Conservation (phyloP, 2,888 invertebrate genomes). For the Arge pagana region DNA sequence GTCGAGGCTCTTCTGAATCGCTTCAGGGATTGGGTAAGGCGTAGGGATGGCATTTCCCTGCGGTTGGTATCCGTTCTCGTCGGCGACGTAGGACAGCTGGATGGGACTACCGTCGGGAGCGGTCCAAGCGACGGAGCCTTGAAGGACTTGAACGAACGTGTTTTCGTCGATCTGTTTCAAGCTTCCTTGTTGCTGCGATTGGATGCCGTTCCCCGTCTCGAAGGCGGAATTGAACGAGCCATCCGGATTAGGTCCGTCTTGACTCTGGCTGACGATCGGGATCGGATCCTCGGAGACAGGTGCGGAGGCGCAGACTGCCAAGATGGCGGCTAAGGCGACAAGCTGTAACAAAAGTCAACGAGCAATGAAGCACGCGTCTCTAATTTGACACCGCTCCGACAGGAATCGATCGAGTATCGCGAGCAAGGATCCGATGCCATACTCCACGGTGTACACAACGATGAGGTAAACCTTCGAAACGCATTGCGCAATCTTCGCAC, state of each 20-base stretch:
- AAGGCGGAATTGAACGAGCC: constrained; percentile 5
- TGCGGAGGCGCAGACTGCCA: constrained; percentile 5
- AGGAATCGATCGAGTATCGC: too few relatives aligned
- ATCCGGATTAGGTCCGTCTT: constrained; percentile 12
- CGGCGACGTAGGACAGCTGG: constrained; percentile 33
- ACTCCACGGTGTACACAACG: too few relatives aligned
- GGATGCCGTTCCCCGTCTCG: constrained; percentile 16
- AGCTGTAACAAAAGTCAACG: constrained; percentile 4
- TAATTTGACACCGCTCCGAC: too few relatives aligned
- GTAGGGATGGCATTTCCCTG: constrained; percentile 35
- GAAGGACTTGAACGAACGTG: constrained; percentile 22
- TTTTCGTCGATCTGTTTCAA: constrained; percentile 12
- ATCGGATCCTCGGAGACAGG: constrained; percentile 9
- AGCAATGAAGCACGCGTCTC: too few relatives aligned
- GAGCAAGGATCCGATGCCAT: too few relatives aligned
- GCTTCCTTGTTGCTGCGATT: constrained; percentile 7
- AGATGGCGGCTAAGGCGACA: not conserved
- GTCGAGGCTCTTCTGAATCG: constrained; percentile 33
- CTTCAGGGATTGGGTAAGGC: constrained; percentile 27
- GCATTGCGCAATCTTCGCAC: constrained; percentile 12
- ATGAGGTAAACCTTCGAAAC: constrained; percentile 11
- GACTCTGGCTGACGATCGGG: constrained; percentile 7
- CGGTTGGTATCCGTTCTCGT: constrained; percentile 38
- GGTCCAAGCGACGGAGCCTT: constrained; percentile 32
- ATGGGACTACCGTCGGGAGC: constrained; percentile 35